Conservation (phyloP, 2,113 vertebrate species). For the Gymnocephalus cernua region DNA sequence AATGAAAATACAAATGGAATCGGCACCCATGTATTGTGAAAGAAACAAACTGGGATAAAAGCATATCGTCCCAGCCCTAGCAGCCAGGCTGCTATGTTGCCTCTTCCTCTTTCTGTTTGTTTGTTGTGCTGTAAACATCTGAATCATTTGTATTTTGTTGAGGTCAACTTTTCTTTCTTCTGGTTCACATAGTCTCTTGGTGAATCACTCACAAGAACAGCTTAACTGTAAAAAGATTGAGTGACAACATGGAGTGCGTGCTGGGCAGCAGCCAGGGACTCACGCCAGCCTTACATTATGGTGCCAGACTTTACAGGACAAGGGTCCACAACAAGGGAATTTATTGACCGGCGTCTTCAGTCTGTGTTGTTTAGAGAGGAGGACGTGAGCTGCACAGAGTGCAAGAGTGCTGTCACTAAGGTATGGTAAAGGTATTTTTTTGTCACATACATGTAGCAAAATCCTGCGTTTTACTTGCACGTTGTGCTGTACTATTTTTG, state of each 20-base stretch:
- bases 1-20: too few relatives aligned
- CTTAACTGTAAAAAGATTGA: background rate
- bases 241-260: background rate
- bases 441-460: too few relatives aligned
- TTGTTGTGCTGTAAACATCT: background rate
- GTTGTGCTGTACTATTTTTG: background rate
- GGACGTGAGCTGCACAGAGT: background rate
- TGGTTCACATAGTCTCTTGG: background rate
- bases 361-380: background rate
- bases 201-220: background rate
- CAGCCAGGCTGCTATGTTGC: background rate
- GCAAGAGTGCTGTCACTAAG: constrained; percentile 8
- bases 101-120: background rate
- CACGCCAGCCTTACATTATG: background rate
- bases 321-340: background rate
- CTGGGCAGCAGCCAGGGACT: constrained; percentile 6
- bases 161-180: background rate
- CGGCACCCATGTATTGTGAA: too few relatives aligned
- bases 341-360: background rate
- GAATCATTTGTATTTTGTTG: background rate
- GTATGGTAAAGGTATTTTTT: too few relatives aligned
- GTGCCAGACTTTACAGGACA: background rate
- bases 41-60: too few relatives aligned
- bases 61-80: too few relatives aligned
- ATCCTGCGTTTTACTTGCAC: background rate